phyloP scores from a whole-genome alignment of 1,140 invertebrate genomes.

The Wasmannia auropunctata region DNA sequence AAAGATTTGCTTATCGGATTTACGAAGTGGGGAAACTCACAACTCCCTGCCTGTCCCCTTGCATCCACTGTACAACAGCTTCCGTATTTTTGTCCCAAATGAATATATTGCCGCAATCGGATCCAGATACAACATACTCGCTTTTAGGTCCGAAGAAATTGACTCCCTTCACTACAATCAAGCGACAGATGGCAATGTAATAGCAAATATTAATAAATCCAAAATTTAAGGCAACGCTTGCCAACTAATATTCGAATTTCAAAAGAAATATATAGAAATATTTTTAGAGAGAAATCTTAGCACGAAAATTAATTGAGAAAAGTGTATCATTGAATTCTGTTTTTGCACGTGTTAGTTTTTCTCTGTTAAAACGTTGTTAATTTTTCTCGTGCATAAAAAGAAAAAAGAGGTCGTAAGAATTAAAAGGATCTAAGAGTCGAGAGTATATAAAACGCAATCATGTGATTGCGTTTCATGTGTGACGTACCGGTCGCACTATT shows the following conservation, averaged over 20 bases:
- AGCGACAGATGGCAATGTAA: constrained; percentile 7
- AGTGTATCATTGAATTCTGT: not conserved
- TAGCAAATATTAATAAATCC: constrained; percentile 1
- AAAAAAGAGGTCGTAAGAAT: not conserved
- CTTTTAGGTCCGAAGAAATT: constrained; percentile 97
- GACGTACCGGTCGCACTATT: constrained; percentile 89
- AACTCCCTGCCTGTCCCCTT: constrained; percentile 94
- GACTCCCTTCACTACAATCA: constrained; percentile 93
- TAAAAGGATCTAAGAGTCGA: not conserved
- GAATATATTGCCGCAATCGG: constrained; percentile 97
- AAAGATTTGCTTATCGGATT: constrained; percentile 29
- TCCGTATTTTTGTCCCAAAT: constrained; percentile 97
- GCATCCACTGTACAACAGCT: constrained; percentile 94
- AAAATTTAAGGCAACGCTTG: not conserved
- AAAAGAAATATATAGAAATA: not conserved
- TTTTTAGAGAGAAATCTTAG: not conserved
- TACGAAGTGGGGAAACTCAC: constrained; percentile 86
- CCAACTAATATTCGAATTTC: not conserved
- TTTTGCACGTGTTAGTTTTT: not conserved
- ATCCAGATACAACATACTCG: constrained; percentile 96
- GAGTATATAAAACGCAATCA: not conserved
- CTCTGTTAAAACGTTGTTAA: not conserved
- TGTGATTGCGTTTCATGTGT: not conserved
- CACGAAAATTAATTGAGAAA: constrained; percentile 4
- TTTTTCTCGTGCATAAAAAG: too few species aligned